A percentile compares a stretch with the other conserved stretches of the same genome.
phyloP scores from a whole-genome alignment of 2,113 vertebrate genomes.

The Danionella cerebrum region DNA sequence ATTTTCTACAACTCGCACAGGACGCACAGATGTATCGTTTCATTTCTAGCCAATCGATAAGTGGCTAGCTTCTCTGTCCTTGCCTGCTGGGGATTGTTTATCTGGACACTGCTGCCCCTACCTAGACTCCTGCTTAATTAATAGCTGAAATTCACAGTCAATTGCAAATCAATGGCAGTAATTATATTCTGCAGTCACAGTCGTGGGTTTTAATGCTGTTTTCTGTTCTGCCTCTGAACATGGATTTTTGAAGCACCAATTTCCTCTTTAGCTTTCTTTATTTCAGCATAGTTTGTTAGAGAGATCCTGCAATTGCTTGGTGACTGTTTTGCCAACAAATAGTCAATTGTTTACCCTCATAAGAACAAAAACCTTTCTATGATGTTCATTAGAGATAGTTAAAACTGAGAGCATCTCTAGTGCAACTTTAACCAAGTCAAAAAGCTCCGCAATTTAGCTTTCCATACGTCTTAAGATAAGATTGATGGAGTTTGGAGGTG shows the following conservation, averaged over 20 bases:
- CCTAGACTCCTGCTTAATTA: slow-evolving; percentile 34
- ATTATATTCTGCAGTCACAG: slow-evolving; percentile 36
- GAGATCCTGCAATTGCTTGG: not conserved
- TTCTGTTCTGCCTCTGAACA: not conserved
- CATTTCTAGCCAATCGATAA: slow-evolving; percentile 12
- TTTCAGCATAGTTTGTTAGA: not conserved
- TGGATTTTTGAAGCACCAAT: not conserved
- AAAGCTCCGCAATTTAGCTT: too few species aligned
- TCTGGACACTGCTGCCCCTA: not conserved
- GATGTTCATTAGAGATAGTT: too few species aligned
- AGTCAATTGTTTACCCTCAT: too few species aligned
- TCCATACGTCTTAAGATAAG: too few species aligned
- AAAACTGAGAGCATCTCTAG: too few species aligned
- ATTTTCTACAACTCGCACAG: not conserved
- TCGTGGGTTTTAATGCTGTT: slow-evolving; percentile 13
- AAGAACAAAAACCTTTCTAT: too few species aligned
- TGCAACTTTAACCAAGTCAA: too few species aligned
- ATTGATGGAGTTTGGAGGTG: too few species aligned
- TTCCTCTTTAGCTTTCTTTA: not conserved
- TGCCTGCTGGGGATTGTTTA: slow-evolving; percentile 16
- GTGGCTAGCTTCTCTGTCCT: not conserved
- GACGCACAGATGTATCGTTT: slow-evolving; percentile 16
- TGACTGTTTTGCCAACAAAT: too few species aligned
- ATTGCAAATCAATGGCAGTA: slow-evolving; percentile 41
- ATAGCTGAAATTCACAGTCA: slow-evolving; percentile 34